Evolutionary conservation across 1,140 invertebrate species (phyloP), one percentile per base, ranked within the genome.

Genomic region (Euborellia annulipes): DNA sequence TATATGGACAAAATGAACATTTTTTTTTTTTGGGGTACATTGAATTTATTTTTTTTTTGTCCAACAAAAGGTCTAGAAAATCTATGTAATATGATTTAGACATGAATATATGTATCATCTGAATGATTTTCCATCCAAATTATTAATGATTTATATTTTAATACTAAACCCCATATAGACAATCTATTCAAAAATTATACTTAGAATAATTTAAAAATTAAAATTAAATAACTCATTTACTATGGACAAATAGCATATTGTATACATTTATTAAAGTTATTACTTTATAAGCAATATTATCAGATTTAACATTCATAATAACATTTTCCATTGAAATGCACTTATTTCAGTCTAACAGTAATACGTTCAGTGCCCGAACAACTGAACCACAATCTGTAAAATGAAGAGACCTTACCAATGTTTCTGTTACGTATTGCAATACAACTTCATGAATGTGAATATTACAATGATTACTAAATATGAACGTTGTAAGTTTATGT

Each of bases 181-280:
- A 27, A 27, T 27, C 23, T 27, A 27, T 27, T 27, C 11, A 27
- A 27, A n/a, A 27, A 27, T 27, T 27, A 27, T 27, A 27, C 4
- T 27, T 27, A 27, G 4, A 27, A 27, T 27, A 27, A 27, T 27
- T 27, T 27, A 27, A 27, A 27, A 27, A 27, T 27, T 27, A 27
- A 8, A 41, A 41, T 20, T n/a, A 41, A 41, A 41, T 20, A 22
- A 41, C 39, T 41, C 3, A n/a, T 2, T 18, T 41, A 41, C 39
- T 21, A 2, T 41, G 18, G 22, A 41, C 3, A 41, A 41, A 21
- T 21, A 19, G 22, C 22, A 41, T 41, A 41, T 21, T 41, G 22
- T 20, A 22, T 41, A 41, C 39, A 41, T 41, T 41, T 41, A 41
- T 41, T 41, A 21, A 41, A 21, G 22, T 41, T 41, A 41, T 41